Conservation (phyloP, 2,797 vertebrate genomes). For the Mormyrops boulengeri region DNA sequence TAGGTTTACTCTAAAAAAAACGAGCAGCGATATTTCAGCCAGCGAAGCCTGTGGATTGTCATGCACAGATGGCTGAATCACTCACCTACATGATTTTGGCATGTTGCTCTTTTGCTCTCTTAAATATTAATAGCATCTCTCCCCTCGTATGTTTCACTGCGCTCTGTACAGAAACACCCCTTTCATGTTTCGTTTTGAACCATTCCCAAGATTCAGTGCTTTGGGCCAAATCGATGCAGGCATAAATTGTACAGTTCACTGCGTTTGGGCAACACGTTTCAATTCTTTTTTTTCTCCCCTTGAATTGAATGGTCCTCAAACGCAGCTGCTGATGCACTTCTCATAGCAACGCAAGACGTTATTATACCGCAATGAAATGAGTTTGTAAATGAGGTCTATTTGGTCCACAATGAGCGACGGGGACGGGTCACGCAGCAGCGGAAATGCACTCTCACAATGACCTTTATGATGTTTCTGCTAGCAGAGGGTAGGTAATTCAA, state of each 20-base stretch:
- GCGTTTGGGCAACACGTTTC: neutral
- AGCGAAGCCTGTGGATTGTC: neutral
- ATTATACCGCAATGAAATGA: slow-evolving; percentile 2
- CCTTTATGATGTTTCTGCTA: neutral
- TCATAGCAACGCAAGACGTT: neutral
- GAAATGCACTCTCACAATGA: neutral
- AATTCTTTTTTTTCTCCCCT: neutral
- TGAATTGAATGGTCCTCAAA: neutral
- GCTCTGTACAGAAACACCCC: slow-evolving; percentile 33
- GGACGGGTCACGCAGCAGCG: neutral
- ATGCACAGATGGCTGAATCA: slow-evolving; percentile 45
- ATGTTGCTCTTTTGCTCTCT: slow-evolving; percentile 58
- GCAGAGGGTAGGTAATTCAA: neutral
- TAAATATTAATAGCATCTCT: slow-evolving; percentile 54
- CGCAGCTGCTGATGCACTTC: neutral
- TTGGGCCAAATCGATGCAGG: slow-evolving; percentile 25
- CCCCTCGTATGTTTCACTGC: slow-evolving; percentile 35
- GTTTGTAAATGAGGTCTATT: slow-evolving; percentile 2
- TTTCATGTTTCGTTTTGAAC: slow-evolving; percentile 13
- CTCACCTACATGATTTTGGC: slow-evolving; percentile 58
- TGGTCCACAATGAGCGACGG: neutral
- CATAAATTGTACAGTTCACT: slow-evolving; percentile 18
- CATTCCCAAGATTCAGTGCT: neutral
- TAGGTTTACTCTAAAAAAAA: slow-evolving; percentile 18
- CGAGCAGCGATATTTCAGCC: neutral